Evolutionary conservation across 2,113 vertebrate species (phyloP), one percentile per base, ranked within the genome.

Genomic region (Lasiurus cinereus): DNA sequence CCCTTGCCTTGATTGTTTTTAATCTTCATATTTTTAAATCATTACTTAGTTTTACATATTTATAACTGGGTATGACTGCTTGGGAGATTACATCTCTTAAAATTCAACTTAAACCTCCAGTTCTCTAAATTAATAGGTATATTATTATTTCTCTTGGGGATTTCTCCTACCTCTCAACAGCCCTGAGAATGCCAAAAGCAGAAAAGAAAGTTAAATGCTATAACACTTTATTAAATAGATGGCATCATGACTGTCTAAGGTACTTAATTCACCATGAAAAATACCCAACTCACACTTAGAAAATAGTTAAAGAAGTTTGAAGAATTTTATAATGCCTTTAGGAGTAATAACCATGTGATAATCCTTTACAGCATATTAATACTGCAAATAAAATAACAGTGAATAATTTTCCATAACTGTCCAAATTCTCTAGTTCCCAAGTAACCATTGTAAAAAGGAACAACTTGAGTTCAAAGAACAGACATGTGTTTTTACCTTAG

Each of bases 291-390:
- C 29, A 67, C 82, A 72, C 91, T 93, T 79, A 79, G 39, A 83
- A 83, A 93, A 72, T 77, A 64, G 33, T 88, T 88, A 16, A 78
- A 74, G 48, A 22, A 48, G 27, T 91, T 88, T 85, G 12, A 94
- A 90, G n/a, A 79, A 72, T 96, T 94, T 66, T 74, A 52, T 93
- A 74, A 66, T 39, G 24, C 77, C 73, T 88, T 8, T 74, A 50
- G 66, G 70, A 83, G 56, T 88, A 92, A 82, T 88, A 95, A 48
- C 24, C 33, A 36, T n/a, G 33, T 92, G 15, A 43, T 54, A 82
- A 86, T 84, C n/a, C 31, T 92, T 94, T 94, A 76, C 64, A 77
- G 15, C 73, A 79, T 56, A 83, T 80, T 89, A 95, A 94, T 89
- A 43, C 50, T 64, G 56, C 70, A 92, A 92, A 72, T 94, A 78